Base-by-base conservation (phyloP, 2,888 invertebrate species). In the Yponomeuta malinellus region DNA sequence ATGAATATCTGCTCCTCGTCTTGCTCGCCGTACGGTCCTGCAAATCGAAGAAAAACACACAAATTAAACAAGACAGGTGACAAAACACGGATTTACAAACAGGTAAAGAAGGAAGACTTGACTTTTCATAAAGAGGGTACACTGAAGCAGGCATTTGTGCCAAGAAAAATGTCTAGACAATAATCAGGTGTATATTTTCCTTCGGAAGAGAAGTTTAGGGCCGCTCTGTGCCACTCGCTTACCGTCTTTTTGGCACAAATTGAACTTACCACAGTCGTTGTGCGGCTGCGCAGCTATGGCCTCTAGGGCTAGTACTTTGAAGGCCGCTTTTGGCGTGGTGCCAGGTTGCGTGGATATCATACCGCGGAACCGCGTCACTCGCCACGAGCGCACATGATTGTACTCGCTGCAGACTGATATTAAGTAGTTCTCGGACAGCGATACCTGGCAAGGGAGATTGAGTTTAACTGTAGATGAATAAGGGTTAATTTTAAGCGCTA, bases 341-440 rank as follows among this genome's bases (percentile, higher is more conserved):
- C 99, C 99, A 0, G 99, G 99, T 85, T 99, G 99, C 0, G 99
- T 99, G 65, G 98, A 98, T 74, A 99, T 97, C 98, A 99, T 99
- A 10, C 99, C 99, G 63, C 99, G 94, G 87, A 99, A 99, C 73
- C 99, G 94, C 0, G 98, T 99, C 68, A 99, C 97, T 33, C 97
- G 96, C 99, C 99, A 99, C 71, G 98, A 98, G 43, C 99, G 93
- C 12, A 99, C 99, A 86, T 99, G 99, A 89, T 99, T 98, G 89
- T 98, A 99, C 83, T 99, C 99, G 75, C 97, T 97, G 88, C 99
- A 99, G 59, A 98, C 98, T 0, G 98, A 98, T 63, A 99, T 97
- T 68, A 99, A 90, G 88, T 98, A 98, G 90, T 98, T 98, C 84
- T 99, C 98, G 10, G 98, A 98, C 43, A 99, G 89, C 33, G 98